Evolutionary conservation across 2,888 invertebrate genomes (phyloP).

Genomic region (Drosophila mayaguana): DNA sequence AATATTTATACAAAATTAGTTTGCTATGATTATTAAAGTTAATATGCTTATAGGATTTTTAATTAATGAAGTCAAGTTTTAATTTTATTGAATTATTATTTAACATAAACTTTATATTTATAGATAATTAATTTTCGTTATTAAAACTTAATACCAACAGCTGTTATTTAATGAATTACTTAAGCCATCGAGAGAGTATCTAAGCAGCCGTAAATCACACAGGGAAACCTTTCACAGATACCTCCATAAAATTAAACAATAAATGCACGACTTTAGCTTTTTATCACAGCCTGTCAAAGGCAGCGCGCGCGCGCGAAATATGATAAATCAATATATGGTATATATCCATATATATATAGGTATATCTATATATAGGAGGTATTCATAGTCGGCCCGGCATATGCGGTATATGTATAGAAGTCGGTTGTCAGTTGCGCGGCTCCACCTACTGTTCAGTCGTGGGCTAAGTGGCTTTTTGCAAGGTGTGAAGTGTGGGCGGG

Average conservation of each 20-base stretch:
- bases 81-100: too few relatives aligned
- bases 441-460: slow-evolving; percentile 28
- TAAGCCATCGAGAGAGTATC: neutral
- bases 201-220: neutral
- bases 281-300: slow-evolving; percentile 61
- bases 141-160: too few relatives aligned
- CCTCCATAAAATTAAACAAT: slow-evolving; percentile 38
- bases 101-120: too few relatives aligned
- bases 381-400: slow-evolving; percentile 17
- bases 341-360: neutral
- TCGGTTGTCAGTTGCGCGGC: slow-evolving; percentile 35
- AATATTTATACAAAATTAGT: too few relatives aligned
- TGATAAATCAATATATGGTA: slow-evolving; percentile 73
- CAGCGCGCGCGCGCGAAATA: slow-evolving; percentile 52
- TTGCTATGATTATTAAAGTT: too few relatives aligned
- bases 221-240: neutral
- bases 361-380: neutral
- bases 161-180: neutral
- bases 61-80: too few relatives aligned
- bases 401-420: slow-evolving; percentile 29
- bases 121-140: too few relatives aligned
- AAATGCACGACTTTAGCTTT: slow-evolving; percentile 47
- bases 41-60: too few relatives aligned
- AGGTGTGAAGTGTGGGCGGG: slow-evolving; percentile 36
- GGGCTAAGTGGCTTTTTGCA: slow-evolving; percentile 66